These are phyloP conservation scores for Phaedon cochleariae DNA, from an alignment of 2,888 invertebrate genomes.

Conservation along the genomic window DNA sequence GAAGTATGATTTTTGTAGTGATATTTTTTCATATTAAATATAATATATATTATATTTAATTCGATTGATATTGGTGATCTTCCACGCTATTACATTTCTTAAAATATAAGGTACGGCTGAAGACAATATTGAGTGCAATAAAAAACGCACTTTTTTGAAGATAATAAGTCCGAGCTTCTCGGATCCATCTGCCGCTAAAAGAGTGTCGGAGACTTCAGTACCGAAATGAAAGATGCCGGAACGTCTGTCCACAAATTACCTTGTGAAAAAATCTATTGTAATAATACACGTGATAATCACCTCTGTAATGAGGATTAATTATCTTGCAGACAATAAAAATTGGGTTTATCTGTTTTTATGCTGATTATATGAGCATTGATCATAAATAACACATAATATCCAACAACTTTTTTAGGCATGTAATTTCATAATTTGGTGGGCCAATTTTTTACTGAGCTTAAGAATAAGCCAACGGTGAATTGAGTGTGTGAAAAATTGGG, in stretches of 20 bases:
- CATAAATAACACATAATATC: constrained; percentile 18
- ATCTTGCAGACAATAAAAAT: constrained; percentile 14
- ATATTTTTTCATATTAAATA: too few species aligned
- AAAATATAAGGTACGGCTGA: constrained; percentile 28
- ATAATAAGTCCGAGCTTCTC: constrained; percentile 21
- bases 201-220: constrained; percentile 20
- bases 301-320: constrained; percentile 26
- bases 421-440: constrained; percentile 24
- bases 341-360: constrained; percentile 20
- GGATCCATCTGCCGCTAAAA: constrained; percentile 25
- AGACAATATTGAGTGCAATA: constrained; percentile 27
- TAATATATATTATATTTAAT: too few species aligned
- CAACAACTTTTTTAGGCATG: not conserved
- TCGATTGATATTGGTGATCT: too few species aligned
- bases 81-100: not conserved
- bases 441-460: too few species aligned
- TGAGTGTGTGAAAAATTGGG: too few species aligned
- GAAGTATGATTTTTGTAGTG: too few species aligned
- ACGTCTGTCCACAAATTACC: constrained; percentile 25
- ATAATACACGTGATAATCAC: constrained; percentile 16
- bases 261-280: constrained; percentile 13
- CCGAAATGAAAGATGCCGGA: constrained; percentile 24
- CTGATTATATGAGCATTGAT: constrained; percentile 19
- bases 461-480: too few species aligned
- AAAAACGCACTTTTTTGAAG: constrained; percentile 31